Evolutionary conservation across 2,888 invertebrate species (phyloP), one percentile per base, ranked within the genome.

Genomic region (Buathra laborator): DNA sequence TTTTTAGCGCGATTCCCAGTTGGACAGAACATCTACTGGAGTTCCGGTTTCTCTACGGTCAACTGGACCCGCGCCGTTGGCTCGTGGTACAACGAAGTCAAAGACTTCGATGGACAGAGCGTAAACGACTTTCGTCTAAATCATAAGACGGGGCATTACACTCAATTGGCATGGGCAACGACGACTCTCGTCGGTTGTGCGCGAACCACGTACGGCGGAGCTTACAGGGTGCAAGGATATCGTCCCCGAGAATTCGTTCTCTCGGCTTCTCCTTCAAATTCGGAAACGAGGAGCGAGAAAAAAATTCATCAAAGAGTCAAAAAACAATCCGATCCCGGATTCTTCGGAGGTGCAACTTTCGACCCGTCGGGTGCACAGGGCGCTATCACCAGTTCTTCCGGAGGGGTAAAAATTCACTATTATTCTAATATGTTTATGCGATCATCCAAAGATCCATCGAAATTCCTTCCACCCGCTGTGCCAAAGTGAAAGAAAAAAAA

Each of bases 11-110:
- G 90, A 56, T 94, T 92, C 86, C 91, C 92, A 6, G 93, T 94
- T 5, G 94, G 94, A 0, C 94, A 94, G 87, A 94, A 93, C 83
- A 90, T 94, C n/a, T 86, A 81, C 75, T 80, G 68, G 70, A 77
- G 48, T 29, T 78, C 82, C 12, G 84, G 66, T 92, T 86, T 85
- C 85, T 83, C 64, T 90, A 91, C 62, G 89, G 85, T 82, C 83
- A 91, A 72, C 91, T 93, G 43, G 90, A 88, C 9, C 89, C 88
- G 79, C 89, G 90, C 86, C 89, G 91, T 77, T 72, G 91, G 68
- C 83, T 85, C 88, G 7, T 94, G 94, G 94, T 94, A 92, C 85
- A 88, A 92, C 48, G 91, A 91, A 83, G 92, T 93, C 4, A 79
- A 87, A 4, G 86, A 87, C 79, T 90, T 92, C 80, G 89, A 90